Evolutionary conservation across 2,888 invertebrate species (phyloP).

Genomic region (Falcaria lacertinaria): DNA sequence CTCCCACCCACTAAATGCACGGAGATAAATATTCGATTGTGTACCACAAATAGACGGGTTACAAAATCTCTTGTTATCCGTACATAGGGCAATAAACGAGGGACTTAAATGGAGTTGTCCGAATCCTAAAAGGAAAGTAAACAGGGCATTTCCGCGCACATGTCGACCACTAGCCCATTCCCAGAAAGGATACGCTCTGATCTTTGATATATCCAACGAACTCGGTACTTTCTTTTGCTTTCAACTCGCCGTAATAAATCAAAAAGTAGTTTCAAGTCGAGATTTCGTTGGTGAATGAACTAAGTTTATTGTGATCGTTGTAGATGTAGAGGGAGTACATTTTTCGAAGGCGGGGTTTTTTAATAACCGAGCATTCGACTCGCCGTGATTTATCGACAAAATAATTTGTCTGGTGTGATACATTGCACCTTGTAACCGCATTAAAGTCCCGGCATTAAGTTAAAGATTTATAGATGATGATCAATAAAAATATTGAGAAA

Average conservation of each 20-base stretch:
- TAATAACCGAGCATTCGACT: slow-evolving; percentile 51
- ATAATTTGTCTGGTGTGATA: slow-evolving; percentile 47
- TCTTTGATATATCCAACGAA: slow-evolving; percentile 38
- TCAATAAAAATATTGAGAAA: slow-evolving; percentile 60
- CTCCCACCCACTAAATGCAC: slow-evolving; percentile 37
- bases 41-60: slow-evolving; percentile 51
- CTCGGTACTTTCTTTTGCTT: slow-evolving; percentile 23
- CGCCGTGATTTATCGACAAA: slow-evolving; percentile 53
- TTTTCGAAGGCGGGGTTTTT: slow-evolving; percentile 27
- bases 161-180: slow-evolving; percentile 36
- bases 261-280: slow-evolving; percentile 19
- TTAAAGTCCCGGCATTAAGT: slow-evolving; percentile 32
- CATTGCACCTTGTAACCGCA: slow-evolving; percentile 47
- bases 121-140: slow-evolving; percentile 61
- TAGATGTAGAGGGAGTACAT: slow-evolving; percentile 22
- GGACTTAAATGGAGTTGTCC: slow-evolving; percentile 61
- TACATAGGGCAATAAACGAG: slow-evolving; percentile 49
- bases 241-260: slow-evolving; percentile 13
- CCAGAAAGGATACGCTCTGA: slow-evolving; percentile 37
- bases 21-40: slow-evolving; percentile 51
- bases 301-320: slow-evolving; percentile 19
- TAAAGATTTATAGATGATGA: slow-evolving; percentile 55
- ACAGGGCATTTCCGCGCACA: slow-evolving; percentile 65
- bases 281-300: slow-evolving; percentile 14
- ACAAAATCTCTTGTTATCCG: slow-evolving; percentile 59